Evolutionary conservation across 2,113 vertebrate species (phyloP), one percentile per base, ranked within the genome.

Genomic region (Nyctibius bracteatus): DNA sequence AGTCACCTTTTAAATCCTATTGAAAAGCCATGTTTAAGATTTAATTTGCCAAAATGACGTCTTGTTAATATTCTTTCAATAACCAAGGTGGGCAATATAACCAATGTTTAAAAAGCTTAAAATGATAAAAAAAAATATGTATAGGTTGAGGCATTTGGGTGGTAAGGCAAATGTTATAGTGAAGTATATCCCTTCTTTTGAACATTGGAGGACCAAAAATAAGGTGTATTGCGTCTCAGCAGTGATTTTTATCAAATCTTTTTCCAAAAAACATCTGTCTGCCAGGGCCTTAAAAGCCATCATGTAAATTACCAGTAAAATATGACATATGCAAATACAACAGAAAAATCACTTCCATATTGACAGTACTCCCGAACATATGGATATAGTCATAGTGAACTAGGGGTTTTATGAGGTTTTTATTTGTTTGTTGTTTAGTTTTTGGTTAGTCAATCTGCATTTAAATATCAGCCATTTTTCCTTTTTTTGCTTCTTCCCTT

Each of bases 41-140:
- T 98, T 98, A 98, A 98, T 98, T 99, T 99, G 99, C 99, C 99
- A 99, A 99, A 99, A 98, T 98, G 98, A 98, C 98, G 97, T 98
- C 98, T 98, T 98, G 98, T 99, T 99, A 98, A 98, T 98, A 98
- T 98, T 97, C 97, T 98, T 98, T 98, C 96, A 97, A 67, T 98
- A 98, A 98, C 85, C 90, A 98, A 98, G 97, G 97, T 98, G 98
- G 98, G 98, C 97, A 98, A 98, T 98, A 98, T 98, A 98, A 98
- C 98, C 97, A 98, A 98, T 98, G 98, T 98, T 98, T 98, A 94
- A 97, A 98, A 98, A 97, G 94, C 95, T 98, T 97, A 96, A 98
- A 94, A 95, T 83, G 94, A 95, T 93, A 73, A 97, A 96, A 92
- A 94, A 94, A 70, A 78, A 58, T 81, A 95, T 98, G 98, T 98